Percentiles rank a stretch among this genome's conserved stretches.
These are phyloP conservation scores for Eupeodes luniger DNA, from an alignment of 2,888 invertebrate genomes.

Conservation along the genomic window DNA sequence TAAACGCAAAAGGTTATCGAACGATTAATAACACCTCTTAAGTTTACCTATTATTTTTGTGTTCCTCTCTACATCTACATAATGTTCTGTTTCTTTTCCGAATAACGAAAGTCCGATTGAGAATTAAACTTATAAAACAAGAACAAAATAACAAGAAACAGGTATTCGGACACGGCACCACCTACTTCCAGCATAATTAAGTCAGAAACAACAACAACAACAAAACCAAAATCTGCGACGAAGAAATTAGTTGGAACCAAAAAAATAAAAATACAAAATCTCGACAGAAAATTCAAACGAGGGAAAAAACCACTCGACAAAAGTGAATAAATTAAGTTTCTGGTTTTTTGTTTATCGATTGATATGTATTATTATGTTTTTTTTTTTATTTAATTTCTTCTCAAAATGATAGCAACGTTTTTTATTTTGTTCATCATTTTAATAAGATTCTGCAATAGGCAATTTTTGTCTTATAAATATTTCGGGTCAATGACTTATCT, in stretches of 20 bases:
- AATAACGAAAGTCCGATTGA: conserved; percentile 74
- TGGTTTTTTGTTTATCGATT: conserved; percentile 71
- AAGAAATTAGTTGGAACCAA: conserved; percentile 68
- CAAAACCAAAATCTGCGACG: conserved; percentile 70
- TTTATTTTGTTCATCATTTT: conserved; percentile 36
- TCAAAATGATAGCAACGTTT: conserved; percentile 70
- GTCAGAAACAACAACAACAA: conserved; percentile 70
- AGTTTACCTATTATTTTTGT: conserved; percentile 73
- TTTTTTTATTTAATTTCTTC: conserved; percentile 44
- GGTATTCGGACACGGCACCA: conserved; percentile 76
- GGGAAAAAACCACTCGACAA: conserved; percentile 67
- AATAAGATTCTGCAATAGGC: conserved; percentile 70
- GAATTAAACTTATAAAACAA: conserved; percentile 56
- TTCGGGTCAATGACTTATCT: conserved; percentile 65
- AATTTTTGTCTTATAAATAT: conserved; percentile 29
- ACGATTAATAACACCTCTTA: conserved; percentile 76
- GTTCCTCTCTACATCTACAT: not conserved
- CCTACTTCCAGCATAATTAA: conserved; percentile 75
- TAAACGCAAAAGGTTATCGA: conserved; percentile 76
- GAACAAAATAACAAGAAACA: conserved; percentile 51
- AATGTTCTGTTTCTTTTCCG: conserved; percentile 54
- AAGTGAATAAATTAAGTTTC: conserved; percentile 74
- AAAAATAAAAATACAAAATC: not conserved
- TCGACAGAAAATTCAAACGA: conserved; percentile 68
- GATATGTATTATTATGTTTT: conserved; percentile 39